Percentiles rank a stretch among this genome's conserved stretches.
phyloP scores from a whole-genome alignment of 2,113 vertebrate genomes.

The Limanda limanda region DNA sequence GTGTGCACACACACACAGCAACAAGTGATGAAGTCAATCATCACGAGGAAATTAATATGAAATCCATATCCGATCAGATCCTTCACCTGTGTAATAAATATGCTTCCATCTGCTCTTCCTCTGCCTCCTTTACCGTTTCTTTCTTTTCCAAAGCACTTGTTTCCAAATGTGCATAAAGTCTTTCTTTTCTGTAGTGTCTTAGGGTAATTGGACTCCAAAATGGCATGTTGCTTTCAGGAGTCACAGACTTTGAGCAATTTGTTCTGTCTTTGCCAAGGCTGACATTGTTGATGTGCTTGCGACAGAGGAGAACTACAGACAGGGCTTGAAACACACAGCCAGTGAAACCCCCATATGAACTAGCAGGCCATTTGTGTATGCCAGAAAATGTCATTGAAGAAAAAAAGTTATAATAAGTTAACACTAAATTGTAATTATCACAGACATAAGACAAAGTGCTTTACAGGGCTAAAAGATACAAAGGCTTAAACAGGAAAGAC shows the following conservation, averaged over 20 bases:
- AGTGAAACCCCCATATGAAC: no score
- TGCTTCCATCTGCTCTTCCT: not conserved
- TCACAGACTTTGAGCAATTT: conserved; percentile 50
- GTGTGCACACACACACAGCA: not conserved
- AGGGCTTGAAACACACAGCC: no score
- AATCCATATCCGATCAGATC: conserved; percentile 39
- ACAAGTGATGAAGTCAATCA: conserved; percentile 7
- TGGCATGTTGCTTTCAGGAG: conserved; percentile 43
- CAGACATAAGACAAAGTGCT: no score
- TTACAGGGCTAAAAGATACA: not conserved
- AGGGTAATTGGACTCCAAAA: conserved; percentile 72
- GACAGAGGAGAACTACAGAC: not conserved
- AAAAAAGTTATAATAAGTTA: no score
- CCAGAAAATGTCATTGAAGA: no score
- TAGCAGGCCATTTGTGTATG: no score
- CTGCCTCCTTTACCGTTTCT: conserved; percentile 12
- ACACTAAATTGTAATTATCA: no score
- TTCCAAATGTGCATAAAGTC: conserved; percentile 26
- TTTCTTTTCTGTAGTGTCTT: conserved; percentile 23
- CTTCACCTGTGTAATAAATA: conserved; percentile 40
- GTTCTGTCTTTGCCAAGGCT: conserved; percentile 36
- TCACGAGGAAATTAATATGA: conserved; percentile 12
- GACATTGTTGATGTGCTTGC: conserved; percentile 25
- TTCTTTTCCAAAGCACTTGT: conserved; percentile 52
- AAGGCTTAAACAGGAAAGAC: no score